Base-by-base conservation (phyloP, 2,888 invertebrate species). In the Chrysomela aeneicollis region DNA sequence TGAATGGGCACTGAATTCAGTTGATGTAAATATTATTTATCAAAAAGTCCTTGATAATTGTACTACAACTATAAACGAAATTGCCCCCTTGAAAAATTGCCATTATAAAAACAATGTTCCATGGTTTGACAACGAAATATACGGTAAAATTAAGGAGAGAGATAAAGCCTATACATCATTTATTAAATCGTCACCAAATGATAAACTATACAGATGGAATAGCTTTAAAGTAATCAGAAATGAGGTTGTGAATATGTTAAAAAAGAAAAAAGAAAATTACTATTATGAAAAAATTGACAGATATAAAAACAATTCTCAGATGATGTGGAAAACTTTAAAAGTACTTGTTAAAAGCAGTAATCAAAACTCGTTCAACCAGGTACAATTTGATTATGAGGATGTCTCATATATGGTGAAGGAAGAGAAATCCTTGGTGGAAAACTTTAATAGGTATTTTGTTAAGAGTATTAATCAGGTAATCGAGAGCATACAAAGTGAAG, bases 281-380 rank as follows among this genome's bases (percentile, higher is more conserved):
- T 50, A 50, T 22, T 51, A 22, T 51, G 51, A 51, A 22, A 51
- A 51, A 51, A 51, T 22, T 22, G 51, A 51, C 51, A 51, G 51
- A 51, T 51, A 51, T 12, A 21, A 6, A 49, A 49, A 51, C n/a
- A 51, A 51, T 51, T 22, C 22, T 22, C 22, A 51, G 51, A 21
- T 51, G 22, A 51, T 51, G 51, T 51, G 22, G 51, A 51, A 51
- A 51, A 51, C 22, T 22, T 22, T 22, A 51, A 51, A 51, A 22
- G 15, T 9, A 22, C 26, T 51, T 21, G 26, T 51, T 22, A 51
- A 51, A 5, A 22, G 22, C 17, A 49, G 19, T 49, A 19, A 18
- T 49, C 49, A 49, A 19, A 19, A 49, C 19, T 18, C 6, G 3
- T 12, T 12, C 6, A 35, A 12, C 22, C 26, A 22, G 22, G 26